These are phyloP conservation scores for Colletes latitarsis DNA, from an alignment of 1,140 invertebrate genomes.

Conservation along the genomic window DNA sequence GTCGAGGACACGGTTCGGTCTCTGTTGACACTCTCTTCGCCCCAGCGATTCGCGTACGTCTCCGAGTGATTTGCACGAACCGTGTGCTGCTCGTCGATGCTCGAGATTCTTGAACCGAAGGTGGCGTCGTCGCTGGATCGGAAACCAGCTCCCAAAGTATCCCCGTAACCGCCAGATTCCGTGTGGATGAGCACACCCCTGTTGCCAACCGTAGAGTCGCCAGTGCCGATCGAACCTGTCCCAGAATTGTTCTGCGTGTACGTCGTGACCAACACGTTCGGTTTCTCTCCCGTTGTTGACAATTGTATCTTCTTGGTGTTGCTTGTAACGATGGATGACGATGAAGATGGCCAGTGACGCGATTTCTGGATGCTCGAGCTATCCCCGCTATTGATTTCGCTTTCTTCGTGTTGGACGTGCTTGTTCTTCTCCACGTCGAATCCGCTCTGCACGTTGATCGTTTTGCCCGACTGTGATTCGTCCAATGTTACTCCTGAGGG, in stretches of 20 bases:
- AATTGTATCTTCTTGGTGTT: conserved; percentile 59
- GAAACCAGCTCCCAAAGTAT: conserved; percentile 36
- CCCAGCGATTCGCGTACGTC: too few relatives aligned
- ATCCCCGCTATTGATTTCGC: conserved; percentile 47
- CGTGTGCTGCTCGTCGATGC: conserved; percentile 1
- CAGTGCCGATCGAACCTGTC: neutral
- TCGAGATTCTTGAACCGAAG: conserved; percentile 12
- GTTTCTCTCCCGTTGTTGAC: conserved; percentile 39
- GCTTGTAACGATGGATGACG: conserved; percentile 2
- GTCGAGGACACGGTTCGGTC: too few relatives aligned
- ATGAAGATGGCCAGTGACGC: conserved; percentile 47
- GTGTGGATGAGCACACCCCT: conserved; percentile 29
- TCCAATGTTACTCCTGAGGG: conserved; percentile 76
- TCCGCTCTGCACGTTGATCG: conserved; percentile 69
- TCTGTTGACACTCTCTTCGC: too few relatives aligned
- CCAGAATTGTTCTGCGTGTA: conserved; percentile 65
- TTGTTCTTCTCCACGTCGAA: conserved; percentile 54
- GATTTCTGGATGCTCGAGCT: conserved; percentile 55
- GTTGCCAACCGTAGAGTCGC: conserved; percentile 5
- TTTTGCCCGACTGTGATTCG: conserved; percentile 60
- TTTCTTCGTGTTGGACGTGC: conserved; percentile 42
- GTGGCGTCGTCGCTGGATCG: neutral
- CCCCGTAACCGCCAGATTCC: conserved; percentile 17
- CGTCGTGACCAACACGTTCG: conserved; percentile 58
- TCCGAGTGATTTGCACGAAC: conserved; percentile 2